These are phyloP conservation scores for Chironomus tepperi DNA, from an alignment of 1,140 invertebrate species.

Conservation along the genomic window DNA sequence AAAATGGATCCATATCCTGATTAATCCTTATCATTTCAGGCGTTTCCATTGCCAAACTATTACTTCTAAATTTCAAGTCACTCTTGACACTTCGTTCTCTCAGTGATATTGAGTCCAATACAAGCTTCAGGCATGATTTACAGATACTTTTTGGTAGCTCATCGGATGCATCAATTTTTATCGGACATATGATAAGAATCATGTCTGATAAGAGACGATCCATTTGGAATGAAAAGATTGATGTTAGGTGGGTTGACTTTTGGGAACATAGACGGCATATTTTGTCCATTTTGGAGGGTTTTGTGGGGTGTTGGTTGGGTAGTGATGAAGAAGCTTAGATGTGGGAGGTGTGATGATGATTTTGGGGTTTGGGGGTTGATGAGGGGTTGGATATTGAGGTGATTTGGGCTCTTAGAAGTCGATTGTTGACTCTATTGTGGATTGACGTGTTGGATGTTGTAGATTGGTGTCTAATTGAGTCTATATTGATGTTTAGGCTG, in stretches of 20 bases:
- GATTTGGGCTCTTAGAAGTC: no score
- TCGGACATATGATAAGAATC: background rate
- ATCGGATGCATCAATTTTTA: background rate
- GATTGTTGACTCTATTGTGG: no score
- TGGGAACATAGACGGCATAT: background rate
- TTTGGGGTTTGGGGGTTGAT: no score
- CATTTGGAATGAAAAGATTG: background rate
- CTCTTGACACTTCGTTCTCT: background rate
- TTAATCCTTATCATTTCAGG: background rate
- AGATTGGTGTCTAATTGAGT: no score
- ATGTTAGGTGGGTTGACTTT: background rate
- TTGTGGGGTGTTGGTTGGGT: no score
- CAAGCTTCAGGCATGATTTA: background rate
- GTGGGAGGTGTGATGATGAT: no score
- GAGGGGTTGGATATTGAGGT: no score
- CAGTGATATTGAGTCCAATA: background rate
- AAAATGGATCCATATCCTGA: background rate
- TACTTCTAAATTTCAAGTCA: background rate
- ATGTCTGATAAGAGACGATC: conserved; percentile 5
- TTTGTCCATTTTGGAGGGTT: background rate
- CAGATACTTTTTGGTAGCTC: background rate
- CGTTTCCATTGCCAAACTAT: background rate
- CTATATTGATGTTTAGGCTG: no score
- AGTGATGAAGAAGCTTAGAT: no score
- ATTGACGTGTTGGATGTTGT: no score